Evolutionary conservation across 2,113 vertebrate genomes (phyloP).

Genomic region (Catagonus wagneri): DNA sequence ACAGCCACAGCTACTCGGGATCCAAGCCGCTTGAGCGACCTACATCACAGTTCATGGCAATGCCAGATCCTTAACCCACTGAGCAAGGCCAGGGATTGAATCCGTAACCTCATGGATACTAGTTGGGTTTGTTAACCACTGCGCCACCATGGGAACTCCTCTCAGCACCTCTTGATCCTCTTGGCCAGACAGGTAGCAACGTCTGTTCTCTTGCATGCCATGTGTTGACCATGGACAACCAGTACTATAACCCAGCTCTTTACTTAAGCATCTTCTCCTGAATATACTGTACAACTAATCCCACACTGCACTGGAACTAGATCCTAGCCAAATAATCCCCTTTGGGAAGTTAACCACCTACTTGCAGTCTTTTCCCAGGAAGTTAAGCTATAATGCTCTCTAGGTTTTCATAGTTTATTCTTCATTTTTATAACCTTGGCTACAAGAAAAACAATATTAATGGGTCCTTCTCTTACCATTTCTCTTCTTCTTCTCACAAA

Average conservation of each 20-base stretch:
- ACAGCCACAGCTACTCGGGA: no score
- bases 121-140: no score
- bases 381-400: background rate
- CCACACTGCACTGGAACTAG: rapidly evolving
- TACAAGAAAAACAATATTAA: background rate
- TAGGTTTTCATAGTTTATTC: background rate
- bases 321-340: background rate
- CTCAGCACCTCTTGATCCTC: background rate
- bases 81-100: no score
- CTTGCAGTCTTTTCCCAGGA: background rate
- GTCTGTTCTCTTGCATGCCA: rapidly evolving
- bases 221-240: background rate
- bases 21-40: no score
- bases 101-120: no score
- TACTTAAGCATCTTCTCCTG: background rate
- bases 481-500: background rate
- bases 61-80: no score
- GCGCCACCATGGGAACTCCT: background rate
- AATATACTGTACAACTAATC: no score
- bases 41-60: no score
- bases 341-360: background rate
- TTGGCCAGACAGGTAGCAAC: background rate
- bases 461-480: background rate
- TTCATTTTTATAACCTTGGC: background rate
- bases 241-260: background rate